Conservation (phyloP, 2,113 vertebrate species). For the Tiliqua scincoides region DNA sequence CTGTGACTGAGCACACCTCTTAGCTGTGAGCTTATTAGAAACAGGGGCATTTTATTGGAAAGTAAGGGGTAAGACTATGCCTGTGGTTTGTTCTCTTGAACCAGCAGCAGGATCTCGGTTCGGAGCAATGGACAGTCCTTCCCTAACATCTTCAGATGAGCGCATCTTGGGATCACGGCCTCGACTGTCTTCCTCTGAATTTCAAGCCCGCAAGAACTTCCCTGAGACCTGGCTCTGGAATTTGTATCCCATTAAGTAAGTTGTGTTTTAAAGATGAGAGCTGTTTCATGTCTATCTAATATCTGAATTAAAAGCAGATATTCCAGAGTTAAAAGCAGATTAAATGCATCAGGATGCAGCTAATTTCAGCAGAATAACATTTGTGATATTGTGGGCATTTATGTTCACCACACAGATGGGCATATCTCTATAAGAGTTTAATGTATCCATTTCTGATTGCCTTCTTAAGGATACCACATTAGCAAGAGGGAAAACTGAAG, state of each 20-base stretch:
- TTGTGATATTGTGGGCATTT: not conserved
- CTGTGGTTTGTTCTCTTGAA: not conserved
- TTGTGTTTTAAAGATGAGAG: not conserved
- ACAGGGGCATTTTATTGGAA: too few species aligned
- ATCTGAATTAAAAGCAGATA: not conserved
- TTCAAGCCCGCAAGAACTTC: slow-evolving; percentile 68
- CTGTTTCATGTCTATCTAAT: not conserved
- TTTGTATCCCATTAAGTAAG: slow-evolving; percentile 75
- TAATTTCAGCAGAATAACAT: not conserved
- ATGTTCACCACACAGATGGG: not conserved
- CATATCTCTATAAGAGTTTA: too few species aligned
- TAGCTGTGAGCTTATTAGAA: too few species aligned
- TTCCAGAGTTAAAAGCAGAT: not conserved
- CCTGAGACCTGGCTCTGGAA: slow-evolving; percentile 82
- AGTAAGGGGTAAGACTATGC: not conserved
- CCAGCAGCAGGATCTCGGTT: not conserved
- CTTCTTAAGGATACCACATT: too few species aligned
- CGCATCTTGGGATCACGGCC: not conserved
- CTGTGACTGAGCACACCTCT: too few species aligned
- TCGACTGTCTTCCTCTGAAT: not conserved
- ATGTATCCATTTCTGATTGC: too few species aligned
- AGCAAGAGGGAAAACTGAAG: too few species aligned
- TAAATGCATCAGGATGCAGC: not conserved
- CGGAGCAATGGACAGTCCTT: not conserved
- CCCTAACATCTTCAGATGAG: too few species aligned